Evolutionary conservation across 2,113 vertebrate species (phyloP).

Genomic region (Entomyzon cyanotis): DNA sequence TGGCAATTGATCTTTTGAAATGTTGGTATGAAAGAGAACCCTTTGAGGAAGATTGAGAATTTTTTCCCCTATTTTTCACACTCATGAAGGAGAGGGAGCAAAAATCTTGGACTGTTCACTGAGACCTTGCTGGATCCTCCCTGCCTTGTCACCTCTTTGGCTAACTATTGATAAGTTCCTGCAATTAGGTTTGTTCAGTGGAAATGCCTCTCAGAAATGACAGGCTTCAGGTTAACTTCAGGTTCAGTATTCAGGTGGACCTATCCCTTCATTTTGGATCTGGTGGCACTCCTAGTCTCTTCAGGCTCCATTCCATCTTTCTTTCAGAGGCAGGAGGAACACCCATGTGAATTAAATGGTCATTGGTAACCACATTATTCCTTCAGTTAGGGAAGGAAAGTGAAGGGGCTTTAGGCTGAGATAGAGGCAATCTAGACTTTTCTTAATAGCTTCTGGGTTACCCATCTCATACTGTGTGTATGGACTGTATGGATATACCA

Average conservation of each 20-base stretch:
- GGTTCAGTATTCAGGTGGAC: background rate
- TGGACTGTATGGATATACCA: background rate
- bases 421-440: background rate
- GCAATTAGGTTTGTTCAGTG: background rate
- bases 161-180: background rate
- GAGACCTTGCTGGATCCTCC: background rate
- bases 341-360: background rate
- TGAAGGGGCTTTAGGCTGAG: background rate
- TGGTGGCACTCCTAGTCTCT: background rate
- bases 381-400: background rate
- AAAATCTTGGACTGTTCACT: background rate
- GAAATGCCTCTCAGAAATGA: background rate
- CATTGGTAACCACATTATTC: background rate
- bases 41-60: background rate
- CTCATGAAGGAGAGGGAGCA: background rate
- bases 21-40: conserved; percentile 7
- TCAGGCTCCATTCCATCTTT: background rate
- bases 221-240: background rate
- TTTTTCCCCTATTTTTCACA: background rate
- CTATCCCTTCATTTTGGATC: background rate
- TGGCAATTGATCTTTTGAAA: conserved; percentile 26
- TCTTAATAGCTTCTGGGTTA: background rate
- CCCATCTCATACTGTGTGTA: background rate
- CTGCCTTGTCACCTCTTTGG: background rate
- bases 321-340: background rate